phyloP scores from a whole-genome alignment of 2,113 vertebrate genomes.

The Xenopus laevis region DNA sequence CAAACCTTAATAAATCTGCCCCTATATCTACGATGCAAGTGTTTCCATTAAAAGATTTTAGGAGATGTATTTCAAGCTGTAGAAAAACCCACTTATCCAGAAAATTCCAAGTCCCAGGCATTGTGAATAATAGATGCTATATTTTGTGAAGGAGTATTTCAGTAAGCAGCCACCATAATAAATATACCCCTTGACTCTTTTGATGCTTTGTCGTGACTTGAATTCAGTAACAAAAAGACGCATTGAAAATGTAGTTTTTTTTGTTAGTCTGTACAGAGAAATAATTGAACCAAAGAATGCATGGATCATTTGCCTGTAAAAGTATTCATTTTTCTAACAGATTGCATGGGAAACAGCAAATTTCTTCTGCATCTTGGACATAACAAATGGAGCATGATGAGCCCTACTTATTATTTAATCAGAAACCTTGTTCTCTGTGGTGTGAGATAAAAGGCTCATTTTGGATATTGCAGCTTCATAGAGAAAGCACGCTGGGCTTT shows the following conservation, averaged over 20 bases:
- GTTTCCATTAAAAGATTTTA: too few species aligned
- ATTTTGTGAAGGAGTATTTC: too few species aligned
- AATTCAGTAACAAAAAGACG: conserved; percentile 23
- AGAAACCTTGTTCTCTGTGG: conserved; percentile 48
- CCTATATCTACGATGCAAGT: too few species aligned
- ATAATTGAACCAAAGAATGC: conserved; percentile 42
- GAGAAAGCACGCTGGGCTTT: conserved; percentile 40
- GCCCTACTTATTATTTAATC: conserved; percentile 50
- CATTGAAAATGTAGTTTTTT: conserved; percentile 32
- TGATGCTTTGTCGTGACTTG: conserved; percentile 22
- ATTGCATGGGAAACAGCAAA: conserved; percentile 22
- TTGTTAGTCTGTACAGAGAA: conserved; percentile 31
- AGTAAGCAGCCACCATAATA: too few species aligned
- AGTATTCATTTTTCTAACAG: conserved; percentile 37
- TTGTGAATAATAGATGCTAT: too few species aligned
- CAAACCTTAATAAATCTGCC: too few species aligned
- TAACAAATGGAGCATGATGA: conserved; percentile 47
- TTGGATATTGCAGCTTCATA: conserved; percentile 54
- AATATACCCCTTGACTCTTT: background rate
- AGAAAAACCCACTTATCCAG: conserved; percentile 3
- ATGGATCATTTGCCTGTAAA: conserved; percentile 44
- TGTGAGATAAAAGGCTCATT: conserved; percentile 51
- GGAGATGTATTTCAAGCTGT: too few species aligned
- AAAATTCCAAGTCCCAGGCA: too few species aligned
- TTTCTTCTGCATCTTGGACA: conserved; percentile 45